A percentile compares a stretch with the other conserved stretches of the same genome.
Conservation (phyloP, 2,113 vertebrate species). For the Dolichallabes microphthalmus region DNA sequence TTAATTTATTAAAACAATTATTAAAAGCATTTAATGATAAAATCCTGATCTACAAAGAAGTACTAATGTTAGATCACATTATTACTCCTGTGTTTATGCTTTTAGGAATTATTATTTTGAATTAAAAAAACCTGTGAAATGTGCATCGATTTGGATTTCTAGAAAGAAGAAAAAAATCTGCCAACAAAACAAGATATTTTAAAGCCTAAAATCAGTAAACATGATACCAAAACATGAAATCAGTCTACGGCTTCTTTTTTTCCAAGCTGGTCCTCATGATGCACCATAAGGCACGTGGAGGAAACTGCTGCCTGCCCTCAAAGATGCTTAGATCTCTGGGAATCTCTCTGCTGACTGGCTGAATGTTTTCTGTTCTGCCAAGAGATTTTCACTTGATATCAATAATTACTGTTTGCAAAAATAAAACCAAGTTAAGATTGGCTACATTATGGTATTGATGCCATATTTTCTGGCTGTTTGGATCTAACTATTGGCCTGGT, state of each 20-base stretch:
- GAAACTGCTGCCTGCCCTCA: background rate
- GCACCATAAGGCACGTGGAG: background rate
- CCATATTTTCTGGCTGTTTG: background rate
- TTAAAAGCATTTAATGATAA: background rate
- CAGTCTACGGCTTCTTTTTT: background rate
- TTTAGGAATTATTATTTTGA: background rate
- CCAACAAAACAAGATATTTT: background rate
- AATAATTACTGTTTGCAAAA: background rate
- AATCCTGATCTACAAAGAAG: background rate
- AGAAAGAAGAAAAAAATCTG: background rate
- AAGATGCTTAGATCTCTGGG: background rate
- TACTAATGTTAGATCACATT: background rate
- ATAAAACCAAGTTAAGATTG: background rate
- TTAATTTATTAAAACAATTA: background rate
- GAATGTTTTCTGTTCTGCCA: background rate
- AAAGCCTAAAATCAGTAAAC: background rate
- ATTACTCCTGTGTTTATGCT: background rate
- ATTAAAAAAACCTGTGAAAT: background rate
- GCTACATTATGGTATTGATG: background rate
- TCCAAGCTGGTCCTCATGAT: background rate
- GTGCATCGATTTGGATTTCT: background rate
- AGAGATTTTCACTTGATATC: background rate
- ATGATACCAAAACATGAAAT: no score
- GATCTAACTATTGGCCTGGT: background rate
- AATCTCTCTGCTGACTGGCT: background rate